Percentiles rank a stretch among this genome's conserved stretches.
Conservation (phyloP, 1,140 invertebrate species). For the Chymomyza costata region DNA sequence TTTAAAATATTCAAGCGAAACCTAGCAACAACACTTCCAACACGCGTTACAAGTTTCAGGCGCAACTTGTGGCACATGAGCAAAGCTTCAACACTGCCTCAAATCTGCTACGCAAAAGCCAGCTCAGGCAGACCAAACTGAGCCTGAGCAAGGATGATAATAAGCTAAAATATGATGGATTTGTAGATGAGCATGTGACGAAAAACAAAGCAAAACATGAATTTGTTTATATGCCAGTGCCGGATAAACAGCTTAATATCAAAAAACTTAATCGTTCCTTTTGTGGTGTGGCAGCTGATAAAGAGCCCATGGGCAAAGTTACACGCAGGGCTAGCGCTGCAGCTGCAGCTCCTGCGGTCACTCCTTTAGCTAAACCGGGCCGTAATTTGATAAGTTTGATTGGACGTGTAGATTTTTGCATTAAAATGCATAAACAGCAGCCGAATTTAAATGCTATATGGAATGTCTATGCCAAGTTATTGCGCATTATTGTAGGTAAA, state of each 20-base stretch:
- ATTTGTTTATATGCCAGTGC: conserved; percentile 38
- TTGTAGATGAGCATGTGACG: conserved; percentile 24
- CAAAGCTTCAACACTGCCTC: conserved; percentile 43
- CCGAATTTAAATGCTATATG: conserved; percentile 54
- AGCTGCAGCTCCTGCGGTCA: not conserved
- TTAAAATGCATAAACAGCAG: conserved; percentile 53
- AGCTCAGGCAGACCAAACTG: conserved; percentile 53
- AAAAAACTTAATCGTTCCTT: not conserved
- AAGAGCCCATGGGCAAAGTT: too few relatives aligned
- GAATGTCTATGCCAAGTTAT: conserved; percentile 59
- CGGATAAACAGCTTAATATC: conserved; percentile 2
- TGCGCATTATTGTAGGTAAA: conserved; percentile 56
- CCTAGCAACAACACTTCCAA: conserved; percentile 16
- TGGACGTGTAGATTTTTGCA: conserved; percentile 55
- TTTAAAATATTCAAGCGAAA: not conserved
- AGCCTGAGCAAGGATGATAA: conserved; percentile 40
- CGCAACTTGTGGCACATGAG: conserved; percentile 7
- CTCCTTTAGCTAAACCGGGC: conserved; percentile 27
- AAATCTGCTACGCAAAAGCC: conserved; percentile 30
- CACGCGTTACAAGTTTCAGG: conserved; percentile 42
- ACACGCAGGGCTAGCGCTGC: not conserved
- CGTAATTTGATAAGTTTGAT: conserved; percentile 38
- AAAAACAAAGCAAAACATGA: conserved; percentile 29
- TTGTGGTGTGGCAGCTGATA: not conserved
- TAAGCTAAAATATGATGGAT: conserved; percentile 49